Evolutionary conservation across 2,113 vertebrate genomes (phyloP).

Genomic region (Hyaena hyaena): DNA sequence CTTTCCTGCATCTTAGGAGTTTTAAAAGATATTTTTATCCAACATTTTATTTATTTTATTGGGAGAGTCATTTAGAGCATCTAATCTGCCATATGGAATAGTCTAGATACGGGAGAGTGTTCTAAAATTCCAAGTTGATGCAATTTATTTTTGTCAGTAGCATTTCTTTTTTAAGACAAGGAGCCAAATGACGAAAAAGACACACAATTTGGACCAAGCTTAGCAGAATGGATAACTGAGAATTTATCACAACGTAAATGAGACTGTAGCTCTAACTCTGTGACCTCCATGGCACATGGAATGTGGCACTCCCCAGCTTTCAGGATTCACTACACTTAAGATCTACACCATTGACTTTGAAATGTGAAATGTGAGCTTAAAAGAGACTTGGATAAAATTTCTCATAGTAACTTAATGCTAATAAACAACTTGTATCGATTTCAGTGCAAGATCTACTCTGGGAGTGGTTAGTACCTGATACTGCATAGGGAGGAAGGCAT

Average conservation of each 20-base stretch:
- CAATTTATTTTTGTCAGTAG: neutral
- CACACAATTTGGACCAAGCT: neutral
- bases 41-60: neutral
- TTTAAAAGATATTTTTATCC: neutral
- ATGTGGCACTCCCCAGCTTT: neutral
- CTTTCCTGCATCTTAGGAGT: neutral
- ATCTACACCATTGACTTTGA: neutral
- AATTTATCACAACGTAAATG: neutral
- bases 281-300: neutral
- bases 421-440: neutral
- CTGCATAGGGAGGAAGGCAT: neutral
- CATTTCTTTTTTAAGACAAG: neutral
- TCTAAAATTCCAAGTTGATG: neutral
- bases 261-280: neutral
- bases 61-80: neutral
- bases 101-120: neutral
- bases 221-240: neutral
- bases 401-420: neutral
- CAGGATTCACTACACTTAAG: neutral
- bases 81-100: neutral
- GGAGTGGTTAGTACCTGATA: neutral
- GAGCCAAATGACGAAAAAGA: neutral
- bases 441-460: neutral
- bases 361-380: constrained; percentile 10
- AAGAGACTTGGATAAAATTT: neutral